Percentiles rank a stretch among this genome's conserved stretches.
phyloP scores from a whole-genome alignment of 2,797 vertebrate species.

The Thamnophis elegans region DNA sequence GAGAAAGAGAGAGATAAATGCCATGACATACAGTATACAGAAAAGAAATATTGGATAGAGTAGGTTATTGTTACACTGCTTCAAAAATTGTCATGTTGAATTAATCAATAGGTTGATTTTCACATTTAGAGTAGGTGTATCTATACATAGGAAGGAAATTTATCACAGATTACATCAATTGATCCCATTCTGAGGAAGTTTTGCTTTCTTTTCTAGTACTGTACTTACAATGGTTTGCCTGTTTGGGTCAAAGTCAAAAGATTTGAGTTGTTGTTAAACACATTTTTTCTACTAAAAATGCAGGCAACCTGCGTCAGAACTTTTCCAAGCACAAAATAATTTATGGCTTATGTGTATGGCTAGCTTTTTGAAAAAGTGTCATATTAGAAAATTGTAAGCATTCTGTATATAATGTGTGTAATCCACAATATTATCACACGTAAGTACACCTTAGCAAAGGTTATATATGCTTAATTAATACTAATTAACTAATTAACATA shows the following conservation, averaged over 20 bases:
- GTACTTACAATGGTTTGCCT: not conserved
- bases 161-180: conserved; percentile 10
- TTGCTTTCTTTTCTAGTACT: not conserved
- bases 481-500: not conserved
- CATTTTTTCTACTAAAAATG: not conserved
- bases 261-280: not conserved
- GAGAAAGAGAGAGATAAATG: not conserved
- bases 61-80: not conserved
- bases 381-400: not conserved
- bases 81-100: not conserved
- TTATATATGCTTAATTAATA: not conserved
- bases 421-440: not conserved
- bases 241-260: not conserved
- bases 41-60: conserved; percentile 13
- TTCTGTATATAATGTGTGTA: not conserved
- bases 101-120: conserved; percentile 3
- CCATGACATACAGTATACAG: not conserved
- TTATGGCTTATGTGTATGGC: not conserved
- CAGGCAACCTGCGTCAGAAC: not conserved
- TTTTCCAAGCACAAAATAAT: not conserved
- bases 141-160: conserved; percentile 7
- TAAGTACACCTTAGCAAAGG: not conserved
- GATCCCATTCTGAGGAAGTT: not conserved
- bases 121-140: not conserved
- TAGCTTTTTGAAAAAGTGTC: not conserved